A percentile compares a stretch with the other conserved stretches of the same genome.
phyloP scores from a whole-genome alignment of 2,113 vertebrate species.

The Pipa parva region DNA sequence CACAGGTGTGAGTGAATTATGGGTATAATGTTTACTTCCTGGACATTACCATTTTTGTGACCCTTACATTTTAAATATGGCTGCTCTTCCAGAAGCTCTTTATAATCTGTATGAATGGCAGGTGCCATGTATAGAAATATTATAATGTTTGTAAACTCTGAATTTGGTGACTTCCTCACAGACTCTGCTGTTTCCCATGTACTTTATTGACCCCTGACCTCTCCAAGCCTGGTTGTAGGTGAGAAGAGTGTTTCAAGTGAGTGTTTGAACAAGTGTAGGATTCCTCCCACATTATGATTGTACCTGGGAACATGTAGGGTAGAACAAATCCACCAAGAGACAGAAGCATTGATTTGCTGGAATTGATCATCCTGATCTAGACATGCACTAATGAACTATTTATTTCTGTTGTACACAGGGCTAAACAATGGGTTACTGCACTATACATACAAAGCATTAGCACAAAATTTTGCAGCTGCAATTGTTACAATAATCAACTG shows the following conservation, averaged over 20 bases:
- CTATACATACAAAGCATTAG: too few species aligned
- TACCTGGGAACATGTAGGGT: conserved; percentile 16
- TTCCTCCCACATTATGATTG: conserved; percentile 17
- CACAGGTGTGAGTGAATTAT: too few species aligned
- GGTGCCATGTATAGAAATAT: not conserved
- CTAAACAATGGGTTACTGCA: not conserved
- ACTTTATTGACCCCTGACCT: conserved; percentile 25
- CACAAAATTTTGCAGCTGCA: too few species aligned
- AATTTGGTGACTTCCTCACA: not conserved
- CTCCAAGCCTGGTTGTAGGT: not conserved
- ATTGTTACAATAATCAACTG: too few species aligned
- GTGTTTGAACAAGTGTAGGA: conserved; percentile 34
- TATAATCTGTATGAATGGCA: too few species aligned
- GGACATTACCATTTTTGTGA: too few species aligned
- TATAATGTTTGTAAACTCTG: not conserved
- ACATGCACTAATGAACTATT: not conserved
- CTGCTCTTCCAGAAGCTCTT: too few species aligned
- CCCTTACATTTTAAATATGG: too few species aligned
- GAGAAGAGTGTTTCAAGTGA: conserved; percentile 23
- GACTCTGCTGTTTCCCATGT: conserved; percentile 6
- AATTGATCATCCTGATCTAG: not conserved
- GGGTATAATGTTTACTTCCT: too few species aligned
- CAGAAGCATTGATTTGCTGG: not conserved
- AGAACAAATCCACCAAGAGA: not conserved
- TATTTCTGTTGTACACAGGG: not conserved